phyloP scores from a whole-genome alignment of 2,888 invertebrate genomes.

The Drosophila merina region DNA sequence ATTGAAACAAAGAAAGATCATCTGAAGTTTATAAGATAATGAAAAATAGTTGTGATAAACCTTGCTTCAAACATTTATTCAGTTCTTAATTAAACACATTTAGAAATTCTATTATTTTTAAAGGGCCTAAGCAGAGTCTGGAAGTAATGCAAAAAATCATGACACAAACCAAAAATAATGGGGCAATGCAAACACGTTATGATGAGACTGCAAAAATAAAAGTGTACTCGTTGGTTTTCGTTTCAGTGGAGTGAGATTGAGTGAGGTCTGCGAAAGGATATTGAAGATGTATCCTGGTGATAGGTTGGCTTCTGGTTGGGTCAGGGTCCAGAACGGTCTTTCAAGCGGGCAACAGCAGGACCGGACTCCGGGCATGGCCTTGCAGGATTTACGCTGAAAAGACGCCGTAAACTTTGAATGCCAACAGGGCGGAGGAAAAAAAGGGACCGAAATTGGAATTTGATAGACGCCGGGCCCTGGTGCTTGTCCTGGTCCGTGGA shows the following conservation, averaged over 20 bases:
- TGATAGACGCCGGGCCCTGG: conserved; percentile 70
- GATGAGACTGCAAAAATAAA: conserved; percentile 38
- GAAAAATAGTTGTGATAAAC: too few species aligned
- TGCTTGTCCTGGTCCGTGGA: conserved; percentile 34
- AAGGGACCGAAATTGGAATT: conserved; percentile 80
- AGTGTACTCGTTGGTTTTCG: conserved; percentile 14
- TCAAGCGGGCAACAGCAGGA: conserved; percentile 40
- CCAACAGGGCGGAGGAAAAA: conserved; percentile 48
- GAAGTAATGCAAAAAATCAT: neutral
- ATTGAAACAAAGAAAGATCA: neutral
- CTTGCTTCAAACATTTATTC: too few species aligned
- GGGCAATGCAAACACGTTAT: conserved; percentile 27
- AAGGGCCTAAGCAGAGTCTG: neutral
- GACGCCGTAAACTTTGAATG: conserved; percentile 77
- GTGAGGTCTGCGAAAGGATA: conserved; percentile 30
- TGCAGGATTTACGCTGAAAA: conserved; percentile 79
- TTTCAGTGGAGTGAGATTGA: neutral
- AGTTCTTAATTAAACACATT: too few species aligned
- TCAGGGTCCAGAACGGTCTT: conserved; percentile 37
- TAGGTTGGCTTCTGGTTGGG: conserved; percentile 12
- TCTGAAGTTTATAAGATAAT: neutral
- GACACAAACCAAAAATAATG: conserved; percentile 2
- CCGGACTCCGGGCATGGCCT: conserved; percentile 31
- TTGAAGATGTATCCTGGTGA: conserved; percentile 55
- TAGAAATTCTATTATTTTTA: too few species aligned